Base-by-base conservation (phyloP, 1,140 invertebrate species). In the Microplitis mediator region DNA sequence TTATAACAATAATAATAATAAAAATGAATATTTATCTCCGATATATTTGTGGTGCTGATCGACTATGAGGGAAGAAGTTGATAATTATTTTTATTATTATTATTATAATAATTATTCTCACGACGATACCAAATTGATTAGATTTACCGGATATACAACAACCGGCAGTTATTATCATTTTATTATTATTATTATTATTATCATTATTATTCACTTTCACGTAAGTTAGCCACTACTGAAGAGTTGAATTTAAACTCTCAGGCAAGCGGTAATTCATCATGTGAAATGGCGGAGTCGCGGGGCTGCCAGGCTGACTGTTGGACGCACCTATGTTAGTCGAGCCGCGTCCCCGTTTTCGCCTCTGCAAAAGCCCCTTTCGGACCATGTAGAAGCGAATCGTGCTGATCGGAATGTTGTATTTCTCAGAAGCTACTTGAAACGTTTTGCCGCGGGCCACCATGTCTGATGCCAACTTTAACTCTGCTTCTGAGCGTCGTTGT, bases 351-450 rank as follows among this genome's bases (percentile, higher is more conserved):
- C 93, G 88, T 79, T 93, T 92, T 74, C 93, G 89, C 77, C 90
- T 89, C 31, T 93, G 93, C 64, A 95, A 81, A 71, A 94, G 94
- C 4, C 93, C 93, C 82, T 94, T 94, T 69, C 93, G 88, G 32
- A 93, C 93, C 93, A 94, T 94, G 84, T 94, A 94, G 82, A 95
- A 94, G 23, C 91, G 90, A 82, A 94, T 94, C 65, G 93, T 94
- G n/a, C 92, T 94, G 74, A 94, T 94, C 61, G 93, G 93, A 84
- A 94, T 95, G 79, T 93, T 93, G 81, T 93, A 95, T 88, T 93
- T 93, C 80, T 94, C 92, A 50, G 92, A 94, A 50, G 93, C 93
- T 6, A 92, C 93, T 84, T 94, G 93, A 88, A 94, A 94, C 77
- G 93, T 94, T 87, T 92, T 92, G 11, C 93, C 93, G 23, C 92